These are phyloP conservation scores for Chrysopilus asiliformis DNA, from an alignment of 2,888 invertebrate species.

Conservation along the genomic window DNA sequence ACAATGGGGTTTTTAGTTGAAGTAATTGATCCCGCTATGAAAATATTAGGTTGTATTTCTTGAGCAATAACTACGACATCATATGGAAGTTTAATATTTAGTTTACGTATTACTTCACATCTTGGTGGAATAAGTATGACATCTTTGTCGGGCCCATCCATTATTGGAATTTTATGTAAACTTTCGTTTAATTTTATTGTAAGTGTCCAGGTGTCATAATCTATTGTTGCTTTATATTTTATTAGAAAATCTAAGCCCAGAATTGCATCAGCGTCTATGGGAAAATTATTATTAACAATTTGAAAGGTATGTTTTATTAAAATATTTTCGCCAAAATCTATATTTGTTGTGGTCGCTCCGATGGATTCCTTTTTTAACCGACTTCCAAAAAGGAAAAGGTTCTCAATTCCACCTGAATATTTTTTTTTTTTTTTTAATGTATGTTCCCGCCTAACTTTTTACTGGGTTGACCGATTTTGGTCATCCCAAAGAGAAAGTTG, in stretches of 20 bases:
- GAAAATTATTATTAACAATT: no score
- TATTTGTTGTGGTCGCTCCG: background rate
- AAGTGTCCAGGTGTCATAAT: background rate
- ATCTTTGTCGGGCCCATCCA: background rate
- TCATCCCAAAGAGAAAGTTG: no score
- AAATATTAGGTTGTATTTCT: no score
- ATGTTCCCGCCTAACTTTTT: no score
- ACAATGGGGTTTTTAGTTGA: background rate
- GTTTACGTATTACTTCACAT: constrained; percentile 3
- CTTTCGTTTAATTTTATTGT: background rate
- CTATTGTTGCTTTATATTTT: constrained; percentile 1
- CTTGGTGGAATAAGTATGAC: constrained; percentile 1
- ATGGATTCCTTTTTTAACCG: no score
- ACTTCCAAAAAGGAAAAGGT: no score
- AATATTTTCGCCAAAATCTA: background rate
- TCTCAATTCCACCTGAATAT: no score
- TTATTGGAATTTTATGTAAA: background rate
- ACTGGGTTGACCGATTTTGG: no score
- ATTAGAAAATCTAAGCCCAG: background rate
- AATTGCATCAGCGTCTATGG: background rate
- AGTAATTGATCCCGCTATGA: background rate
- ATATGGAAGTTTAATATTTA: no score
- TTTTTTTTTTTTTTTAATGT: no score
- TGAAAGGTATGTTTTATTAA: background rate
- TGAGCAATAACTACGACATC: no score